A percentile compares a stretch with the other conserved stretches of the same genome.
Conservation (phyloP, 2,797 vertebrate genomes). For the Bradypus variegatus region DNA sequence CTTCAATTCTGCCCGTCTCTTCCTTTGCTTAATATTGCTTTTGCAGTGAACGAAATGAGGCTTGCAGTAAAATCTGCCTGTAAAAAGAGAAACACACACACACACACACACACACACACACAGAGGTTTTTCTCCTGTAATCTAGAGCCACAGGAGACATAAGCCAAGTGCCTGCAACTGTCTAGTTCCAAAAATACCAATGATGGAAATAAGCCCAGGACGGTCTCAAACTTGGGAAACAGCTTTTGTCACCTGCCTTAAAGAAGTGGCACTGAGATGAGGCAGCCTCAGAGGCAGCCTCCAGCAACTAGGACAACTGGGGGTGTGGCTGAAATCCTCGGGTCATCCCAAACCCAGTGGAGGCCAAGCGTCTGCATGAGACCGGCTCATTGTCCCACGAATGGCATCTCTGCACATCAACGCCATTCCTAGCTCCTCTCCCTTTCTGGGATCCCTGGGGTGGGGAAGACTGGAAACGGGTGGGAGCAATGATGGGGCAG, state of each 20-base stretch:
- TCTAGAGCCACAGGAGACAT: neutral
- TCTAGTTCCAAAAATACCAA: neutral
- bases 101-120: neutral
- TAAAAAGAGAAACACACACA: slow-evolving; percentile 38
- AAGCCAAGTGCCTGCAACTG: neutral
- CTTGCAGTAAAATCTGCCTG: slow-evolving; percentile 96
- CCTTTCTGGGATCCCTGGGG: neutral
- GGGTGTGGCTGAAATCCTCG: neutral
- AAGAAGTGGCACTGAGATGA: neutral
- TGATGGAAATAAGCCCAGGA: neutral
- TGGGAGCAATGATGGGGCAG: neutral
- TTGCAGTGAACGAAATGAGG: slow-evolving; percentile 89
- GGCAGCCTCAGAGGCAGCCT: neutral
- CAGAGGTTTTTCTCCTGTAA: neutral
- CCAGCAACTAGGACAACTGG: fast-evolving
- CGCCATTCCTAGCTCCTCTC: neutral
- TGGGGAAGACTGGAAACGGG: neutral
- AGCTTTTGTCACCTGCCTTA: neutral
- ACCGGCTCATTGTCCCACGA: neutral
- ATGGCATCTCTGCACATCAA: neutral
- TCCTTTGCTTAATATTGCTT: slow-evolving; percentile 78
- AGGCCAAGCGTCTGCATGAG: neutral
- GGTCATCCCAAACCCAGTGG: neutral
- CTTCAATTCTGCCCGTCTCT: slow-evolving; percentile 76
- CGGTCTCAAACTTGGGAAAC: neutral